Conservation (phyloP, 2,797 vertebrate genomes). For the Carcharodon carcharias region DNA sequence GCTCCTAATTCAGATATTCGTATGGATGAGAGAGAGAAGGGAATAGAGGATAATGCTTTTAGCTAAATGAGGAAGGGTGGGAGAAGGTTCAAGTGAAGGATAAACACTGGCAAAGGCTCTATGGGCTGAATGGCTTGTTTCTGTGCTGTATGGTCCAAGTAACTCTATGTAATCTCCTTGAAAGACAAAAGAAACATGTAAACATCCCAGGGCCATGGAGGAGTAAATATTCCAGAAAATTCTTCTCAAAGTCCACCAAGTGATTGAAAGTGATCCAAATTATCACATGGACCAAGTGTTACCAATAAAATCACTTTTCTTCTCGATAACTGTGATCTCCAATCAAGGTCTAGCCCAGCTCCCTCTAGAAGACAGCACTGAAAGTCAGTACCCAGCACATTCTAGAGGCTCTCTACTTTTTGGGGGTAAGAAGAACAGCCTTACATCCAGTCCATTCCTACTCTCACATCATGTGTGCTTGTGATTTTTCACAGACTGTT, state of each 20-base stretch:
- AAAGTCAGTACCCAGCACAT: background rate
- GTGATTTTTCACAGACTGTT: background rate
- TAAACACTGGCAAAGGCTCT: too few species aligned
- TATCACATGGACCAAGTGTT: background rate
- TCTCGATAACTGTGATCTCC: background rate
- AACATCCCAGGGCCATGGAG: background rate
- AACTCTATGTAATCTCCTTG: background rate
- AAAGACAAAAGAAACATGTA: background rate
- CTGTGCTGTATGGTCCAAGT: background rate
- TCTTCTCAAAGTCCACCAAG: background rate
- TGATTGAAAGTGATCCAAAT: background rate
- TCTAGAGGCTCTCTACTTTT: background rate
- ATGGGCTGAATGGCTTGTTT: too few species aligned
- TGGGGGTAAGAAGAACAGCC: background rate
- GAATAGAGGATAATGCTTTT: too few species aligned
- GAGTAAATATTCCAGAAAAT: background rate
- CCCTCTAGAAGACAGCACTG: background rate
- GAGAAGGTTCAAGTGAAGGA: too few species aligned
- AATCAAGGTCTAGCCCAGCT: background rate
- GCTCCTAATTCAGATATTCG: too few species aligned
- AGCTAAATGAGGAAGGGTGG: too few species aligned
- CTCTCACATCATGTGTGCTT: background rate
- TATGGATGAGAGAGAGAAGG: too few species aligned
- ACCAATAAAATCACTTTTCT: background rate
- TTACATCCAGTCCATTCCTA: background rate